Evolutionary conservation across 1,140 invertebrate genomes (phyloP).

Genomic region (Centruroides vittatus): DNA sequence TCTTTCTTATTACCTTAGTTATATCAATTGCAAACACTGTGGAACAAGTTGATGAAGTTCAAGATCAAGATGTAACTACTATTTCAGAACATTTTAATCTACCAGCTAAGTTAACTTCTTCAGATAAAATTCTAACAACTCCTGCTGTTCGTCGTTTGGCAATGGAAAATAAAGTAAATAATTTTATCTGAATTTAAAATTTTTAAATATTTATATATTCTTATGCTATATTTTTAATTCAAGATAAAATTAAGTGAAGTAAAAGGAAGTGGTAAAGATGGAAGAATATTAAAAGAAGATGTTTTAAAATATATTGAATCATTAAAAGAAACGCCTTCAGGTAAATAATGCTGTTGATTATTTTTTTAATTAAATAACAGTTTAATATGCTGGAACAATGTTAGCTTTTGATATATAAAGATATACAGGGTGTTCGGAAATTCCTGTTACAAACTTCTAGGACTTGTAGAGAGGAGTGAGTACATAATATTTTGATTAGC

Average conservation of each 20-base stretch:
- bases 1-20: no score
- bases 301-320: constrained; percentile 55
- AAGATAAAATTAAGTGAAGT: constrained; percentile 61
- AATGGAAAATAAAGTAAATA: constrained; percentile 61
- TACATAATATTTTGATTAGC: no score
- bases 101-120: not conserved
- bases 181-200: not conserved
- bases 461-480: no score
- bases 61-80: constrained; percentile 28
- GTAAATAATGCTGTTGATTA: not conserved
- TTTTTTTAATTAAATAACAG: no score
- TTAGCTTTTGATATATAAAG: no score
- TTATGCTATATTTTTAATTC: constrained; percentile 11
- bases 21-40: not conserved
- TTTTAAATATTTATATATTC: not conserved
- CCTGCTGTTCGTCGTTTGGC: constrained; percentile 89
- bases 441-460: no score
- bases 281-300: constrained; percentile 92
- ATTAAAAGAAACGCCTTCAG: constrained; percentile 12
- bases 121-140: constrained; percentile 63
- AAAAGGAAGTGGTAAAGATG: constrained; percentile 69
- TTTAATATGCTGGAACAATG: no score
- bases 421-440: no score
- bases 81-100: constrained; percentile 4
- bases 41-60: constrained; percentile 23